Percentiles rank a stretch among this genome's conserved stretches.
These are phyloP conservation scores for Ceyx erithaca DNA, from an alignment of 2,797 vertebrate genomes.

Conservation along the genomic window DNA sequence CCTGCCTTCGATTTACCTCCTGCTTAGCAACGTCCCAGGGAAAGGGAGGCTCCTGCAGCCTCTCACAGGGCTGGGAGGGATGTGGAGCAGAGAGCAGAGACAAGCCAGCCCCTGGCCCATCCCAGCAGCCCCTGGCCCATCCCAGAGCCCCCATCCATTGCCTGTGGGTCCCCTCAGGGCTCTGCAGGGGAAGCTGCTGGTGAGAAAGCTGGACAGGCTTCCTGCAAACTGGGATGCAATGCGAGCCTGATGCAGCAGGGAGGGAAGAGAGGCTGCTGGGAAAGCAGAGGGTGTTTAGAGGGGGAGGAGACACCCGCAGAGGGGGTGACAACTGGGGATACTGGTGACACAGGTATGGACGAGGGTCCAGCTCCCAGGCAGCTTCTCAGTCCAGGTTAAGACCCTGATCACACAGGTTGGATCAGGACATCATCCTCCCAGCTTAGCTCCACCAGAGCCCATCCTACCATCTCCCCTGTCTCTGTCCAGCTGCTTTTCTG, in stretches of 20 bases:
- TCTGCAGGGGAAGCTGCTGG: not conserved
- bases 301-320: accelerated
- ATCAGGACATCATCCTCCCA: accelerated
- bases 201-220: not conserved
- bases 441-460: too few species aligned
- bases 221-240: not conserved
- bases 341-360: not conserved
- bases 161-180: accelerated
- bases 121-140: not conserved
- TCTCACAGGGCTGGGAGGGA: not conserved
- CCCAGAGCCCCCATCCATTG: accelerated
- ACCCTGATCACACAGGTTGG: accelerated
- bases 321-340: not conserved
- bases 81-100: accelerated
- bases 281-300: not conserved
- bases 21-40: not conserved
- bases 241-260: not conserved
- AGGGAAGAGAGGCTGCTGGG: not conserved
- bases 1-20: slow-evolving; percentile 2
- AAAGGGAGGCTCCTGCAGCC: not conserved
- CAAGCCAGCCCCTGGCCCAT: not conserved
- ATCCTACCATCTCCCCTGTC: not conserved
- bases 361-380: not conserved
- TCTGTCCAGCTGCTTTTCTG: accelerated
- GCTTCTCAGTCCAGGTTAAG: not conserved